Base-by-base conservation (phyloP, 2,888 invertebrate genomes). In the Scaptomyza polygonia region DNA sequence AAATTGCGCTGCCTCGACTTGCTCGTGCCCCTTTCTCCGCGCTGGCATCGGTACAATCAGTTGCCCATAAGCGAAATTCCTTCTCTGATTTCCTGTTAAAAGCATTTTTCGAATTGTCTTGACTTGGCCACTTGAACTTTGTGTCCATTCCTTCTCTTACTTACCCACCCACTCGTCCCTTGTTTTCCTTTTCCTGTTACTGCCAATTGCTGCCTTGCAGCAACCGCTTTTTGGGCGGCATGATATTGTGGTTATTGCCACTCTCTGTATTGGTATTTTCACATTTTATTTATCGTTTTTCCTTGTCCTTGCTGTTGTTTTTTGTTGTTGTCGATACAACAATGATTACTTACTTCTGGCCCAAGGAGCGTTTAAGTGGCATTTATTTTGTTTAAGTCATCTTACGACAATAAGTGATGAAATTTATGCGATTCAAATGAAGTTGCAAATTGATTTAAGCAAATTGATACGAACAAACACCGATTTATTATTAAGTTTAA, bases 101-200 rank as follows among this genome's bases (percentile, higher is more conserved):
- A 76, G 88, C 86, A 86, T 84, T 84, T 86, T 69, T 76, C 66
- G 86, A 85, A 82, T 87, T 84, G 87, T 85, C 87, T 87, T 81
- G 82, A 78, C 87, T 86, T 67, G 75, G 73, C 77, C 87, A 82
- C 82, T 82, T 82, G 82, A 79, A 76, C 83, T 71, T 55, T 59
- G 32, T 34, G 32, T 16, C 52, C 51, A 14, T 54, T 39, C 44
- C 16, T 25, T 32, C 21, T 21, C 32, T 36, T n/a, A 4, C 14
- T 16, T 32, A n/a, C 14, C 5, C n/a, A 5, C 14, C 27, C 25
- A 11, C 36, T 11, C n/a, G 11, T n/a, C 27, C 8, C 18, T 42
- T 54, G 14, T 32, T n/a, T n/a, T n/a, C 1, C 18, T 29, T 36
- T 36, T 39, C 29, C 48, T 49, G 16, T 43, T 36, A 27, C 44